Evolutionary conservation across 2,113 vertebrate species (phyloP).

Genomic region (Aplodontia rufa): DNA sequence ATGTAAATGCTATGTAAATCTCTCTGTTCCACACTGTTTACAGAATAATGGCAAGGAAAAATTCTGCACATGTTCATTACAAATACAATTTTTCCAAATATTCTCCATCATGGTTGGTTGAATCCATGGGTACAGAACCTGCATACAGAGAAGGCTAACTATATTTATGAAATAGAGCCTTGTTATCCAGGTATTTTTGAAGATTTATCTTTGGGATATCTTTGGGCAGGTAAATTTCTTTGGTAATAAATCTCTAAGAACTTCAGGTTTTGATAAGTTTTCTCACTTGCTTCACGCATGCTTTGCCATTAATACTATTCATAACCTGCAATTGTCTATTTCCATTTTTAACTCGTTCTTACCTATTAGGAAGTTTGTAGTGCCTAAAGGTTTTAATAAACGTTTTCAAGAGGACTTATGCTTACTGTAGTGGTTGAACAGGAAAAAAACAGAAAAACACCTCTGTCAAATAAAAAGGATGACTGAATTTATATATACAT

Average conservation of each 20-base stretch:
- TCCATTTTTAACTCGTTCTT: neutral
- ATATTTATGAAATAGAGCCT: neutral
- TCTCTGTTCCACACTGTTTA: neutral
- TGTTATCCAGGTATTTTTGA: neutral
- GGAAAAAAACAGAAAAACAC: slow-evolving; percentile 1
- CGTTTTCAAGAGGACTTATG: neutral
- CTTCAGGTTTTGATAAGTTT: slow-evolving; percentile 3
- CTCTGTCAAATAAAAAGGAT: neutral
- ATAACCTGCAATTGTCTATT: neutral
- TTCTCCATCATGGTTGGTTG: neutral
- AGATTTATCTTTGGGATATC: neutral
- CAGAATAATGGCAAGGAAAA: neutral
- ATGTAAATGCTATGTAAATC: neutral
- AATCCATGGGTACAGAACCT: neutral
- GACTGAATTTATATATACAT: neutral
- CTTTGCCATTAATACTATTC: neutral
- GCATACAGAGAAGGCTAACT: neutral
- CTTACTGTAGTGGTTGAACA: neutral
- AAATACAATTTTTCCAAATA: neutral
- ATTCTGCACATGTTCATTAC: neutral
- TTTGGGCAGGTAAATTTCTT: slow-evolving; percentile 1
- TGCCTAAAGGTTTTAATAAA: neutral
- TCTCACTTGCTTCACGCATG: neutral
- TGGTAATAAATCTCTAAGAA: slow-evolving; percentile 40
- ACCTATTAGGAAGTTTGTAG: neutral